phyloP scores from a whole-genome alignment of 2,888 invertebrate species.

The Phortica magna region DNA sequence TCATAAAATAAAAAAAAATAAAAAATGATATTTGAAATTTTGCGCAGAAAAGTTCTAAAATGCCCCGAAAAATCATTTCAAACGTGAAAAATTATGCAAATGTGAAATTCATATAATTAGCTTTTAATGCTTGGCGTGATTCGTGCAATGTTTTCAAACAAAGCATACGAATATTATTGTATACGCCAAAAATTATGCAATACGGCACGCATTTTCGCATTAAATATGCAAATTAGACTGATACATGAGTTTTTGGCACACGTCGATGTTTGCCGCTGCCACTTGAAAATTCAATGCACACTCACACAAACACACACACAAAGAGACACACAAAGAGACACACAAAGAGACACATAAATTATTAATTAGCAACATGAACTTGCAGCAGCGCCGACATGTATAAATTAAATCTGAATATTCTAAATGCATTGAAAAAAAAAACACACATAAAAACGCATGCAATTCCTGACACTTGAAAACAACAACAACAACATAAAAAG shows the following conservation, averaged over 20 bases:
- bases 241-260: slow-evolving; percentile 32
- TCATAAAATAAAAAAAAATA: not conserved
- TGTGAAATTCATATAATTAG: slow-evolving; percentile 56
- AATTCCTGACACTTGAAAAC: slow-evolving; percentile 17
- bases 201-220: slow-evolving; percentile 38
- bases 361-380: slow-evolving; percentile 14
- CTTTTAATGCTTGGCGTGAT: slow-evolving; percentile 12
- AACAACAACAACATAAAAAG: not conserved
- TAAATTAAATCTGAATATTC: slow-evolving; percentile 4
- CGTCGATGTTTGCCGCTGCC: slow-evolving; percentile 10
- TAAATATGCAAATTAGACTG: slow-evolving; percentile 62
- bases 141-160: not conserved
- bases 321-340: too few relatives aligned
- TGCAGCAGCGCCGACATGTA: slow-evolving; percentile 4
- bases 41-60: not conserved
- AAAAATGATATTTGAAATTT: not conserved
- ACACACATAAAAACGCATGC: slow-evolving; percentile 15
- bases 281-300: not conserved
- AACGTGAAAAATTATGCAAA: not conserved
- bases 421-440: slow-evolving; percentile 5
- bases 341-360: slow-evolving; percentile 4
- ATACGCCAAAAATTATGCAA: slow-evolving; percentile 50
- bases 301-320: too few relatives aligned
- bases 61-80: not conserved
- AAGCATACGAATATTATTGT: not conserved